These are phyloP conservation scores for Globicephala melas DNA, from an alignment of 2,113 vertebrate species.

Conservation along the genomic window DNA sequence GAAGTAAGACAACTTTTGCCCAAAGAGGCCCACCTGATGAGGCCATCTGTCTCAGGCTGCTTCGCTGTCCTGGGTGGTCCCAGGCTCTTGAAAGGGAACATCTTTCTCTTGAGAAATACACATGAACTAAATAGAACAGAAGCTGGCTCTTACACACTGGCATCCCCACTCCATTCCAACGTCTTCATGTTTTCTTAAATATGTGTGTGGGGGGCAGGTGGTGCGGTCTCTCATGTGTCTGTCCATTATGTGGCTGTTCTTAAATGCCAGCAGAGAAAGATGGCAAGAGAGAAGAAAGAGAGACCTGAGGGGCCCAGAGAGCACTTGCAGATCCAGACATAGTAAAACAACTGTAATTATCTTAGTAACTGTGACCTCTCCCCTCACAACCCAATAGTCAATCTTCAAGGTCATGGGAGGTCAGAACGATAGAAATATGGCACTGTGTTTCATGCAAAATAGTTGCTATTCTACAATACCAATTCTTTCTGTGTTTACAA, in stretches of 20 bases:
- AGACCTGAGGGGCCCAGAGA: background rate
- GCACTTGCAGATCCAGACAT: background rate
- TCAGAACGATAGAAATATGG: background rate
- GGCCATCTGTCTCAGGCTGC: conserved; percentile 35
- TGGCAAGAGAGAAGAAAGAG: background rate
- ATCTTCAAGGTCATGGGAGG: background rate
- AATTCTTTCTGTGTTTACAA: background rate
- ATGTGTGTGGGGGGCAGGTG: background rate
- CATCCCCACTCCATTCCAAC: background rate
- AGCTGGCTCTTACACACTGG: background rate
- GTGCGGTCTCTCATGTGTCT: background rate
- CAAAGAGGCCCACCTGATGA: background rate
- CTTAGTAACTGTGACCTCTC: background rate
- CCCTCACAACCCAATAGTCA: background rate
- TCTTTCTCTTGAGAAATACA: conserved; percentile 64
- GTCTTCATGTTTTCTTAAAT: conserved; percentile 26
- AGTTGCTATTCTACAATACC: background rate
- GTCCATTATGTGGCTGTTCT: background rate
- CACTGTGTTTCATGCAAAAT: background rate
- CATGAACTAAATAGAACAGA: conserved; percentile 3
- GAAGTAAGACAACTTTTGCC: conserved; percentile 36
- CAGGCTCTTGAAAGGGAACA: conserved; percentile 42
- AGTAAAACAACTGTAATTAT: background rate
- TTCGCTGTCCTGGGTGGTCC: conserved; percentile 72
- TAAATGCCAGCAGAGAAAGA: background rate